Evolutionary conservation across 2,797 vertebrate genomes (phyloP).

Genomic region (Gambusia yucatana): DNA sequence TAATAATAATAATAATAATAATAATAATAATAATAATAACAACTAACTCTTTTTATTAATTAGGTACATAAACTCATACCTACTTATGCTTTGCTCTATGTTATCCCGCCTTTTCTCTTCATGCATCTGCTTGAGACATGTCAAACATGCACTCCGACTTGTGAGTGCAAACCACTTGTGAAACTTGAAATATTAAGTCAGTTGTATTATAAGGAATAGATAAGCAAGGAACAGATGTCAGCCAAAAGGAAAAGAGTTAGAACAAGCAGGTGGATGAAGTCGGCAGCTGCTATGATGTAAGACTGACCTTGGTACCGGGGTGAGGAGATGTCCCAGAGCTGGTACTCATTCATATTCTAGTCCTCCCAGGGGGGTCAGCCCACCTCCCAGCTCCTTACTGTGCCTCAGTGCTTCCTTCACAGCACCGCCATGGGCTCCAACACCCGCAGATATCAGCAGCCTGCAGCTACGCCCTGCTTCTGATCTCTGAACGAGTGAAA

Average conservation of each 20-base stretch:
- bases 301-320: constrained; percentile 78
- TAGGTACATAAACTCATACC: background rate
- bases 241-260: constrained; percentile 12
- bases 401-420: constrained; percentile 51
- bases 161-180: constrained; percentile 31
- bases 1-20: background rate
- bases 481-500: constrained; percentile 68
- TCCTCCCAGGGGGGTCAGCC: constrained; percentile 63
- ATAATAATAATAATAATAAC: background rate
- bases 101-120: constrained; percentile 64
- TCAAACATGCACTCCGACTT: constrained; percentile 21
- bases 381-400: constrained; percentile 55
- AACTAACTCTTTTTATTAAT: background rate
- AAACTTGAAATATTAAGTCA: background rate
- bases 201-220: background rate
- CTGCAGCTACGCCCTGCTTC: constrained; percentile 64
- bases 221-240: constrained; percentile 10
- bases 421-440: constrained; percentile 41
- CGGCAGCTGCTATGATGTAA: constrained; percentile 44
- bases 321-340: constrained; percentile 70
- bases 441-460: constrained; percentile 64
- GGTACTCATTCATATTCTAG: constrained; percentile 72
- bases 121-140: constrained; percentile 27
- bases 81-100: constrained; percentile 17
- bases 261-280: constrained; percentile 47